Evolutionary conservation across 2,888 invertebrate species (phyloP), one percentile per base, ranked within the genome.

Genomic region (Melolontha melolontha): DNA sequence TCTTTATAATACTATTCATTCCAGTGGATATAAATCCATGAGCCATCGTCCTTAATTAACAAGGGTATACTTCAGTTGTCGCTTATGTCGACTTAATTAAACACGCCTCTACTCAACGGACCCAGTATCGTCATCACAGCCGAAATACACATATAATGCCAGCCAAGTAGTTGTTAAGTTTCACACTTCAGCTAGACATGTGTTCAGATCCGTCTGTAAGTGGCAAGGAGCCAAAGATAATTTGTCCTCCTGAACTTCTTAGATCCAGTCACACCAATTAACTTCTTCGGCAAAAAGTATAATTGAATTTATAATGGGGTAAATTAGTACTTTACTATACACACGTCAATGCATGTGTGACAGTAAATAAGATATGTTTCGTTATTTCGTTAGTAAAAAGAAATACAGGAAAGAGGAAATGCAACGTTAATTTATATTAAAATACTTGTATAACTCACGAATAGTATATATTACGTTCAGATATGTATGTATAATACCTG

Each of bases 201-300:
- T 54, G 54, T 54, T 54, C 40, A 54, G 54, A 54, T 54, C 14
- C 54, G 54, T 54, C 54, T 40, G 54, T 54, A 54, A 54, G 54
- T 54, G 54, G 54, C 54, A 54, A 54, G 54, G 54, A 54, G 54
- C 54, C 54, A 54, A 40, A 54, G 54, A 54, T 54, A 54, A 54
- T 54, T 54, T 54, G 54, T 54, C 54, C 54, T 40, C 40, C 40
- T 54, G 40, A 54, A 54, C 54, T 54, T 54, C 40, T 54, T 54
- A 54, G 40, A 54, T 54, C 54, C 54, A 54, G 54, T 54, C 54
- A 54, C 54, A 54, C 17, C 54, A 54, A 54, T 54, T 54, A 54
- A 40, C 40, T 54, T 54, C n/a, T 39, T 40, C 40, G 54, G 54
- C 54, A 29, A 52, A 51, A 29, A 51, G 34, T 11, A 11, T 54